Conservation (phyloP, 2,113 vertebrate genomes). For the Gorsachius goisagi region DNA sequence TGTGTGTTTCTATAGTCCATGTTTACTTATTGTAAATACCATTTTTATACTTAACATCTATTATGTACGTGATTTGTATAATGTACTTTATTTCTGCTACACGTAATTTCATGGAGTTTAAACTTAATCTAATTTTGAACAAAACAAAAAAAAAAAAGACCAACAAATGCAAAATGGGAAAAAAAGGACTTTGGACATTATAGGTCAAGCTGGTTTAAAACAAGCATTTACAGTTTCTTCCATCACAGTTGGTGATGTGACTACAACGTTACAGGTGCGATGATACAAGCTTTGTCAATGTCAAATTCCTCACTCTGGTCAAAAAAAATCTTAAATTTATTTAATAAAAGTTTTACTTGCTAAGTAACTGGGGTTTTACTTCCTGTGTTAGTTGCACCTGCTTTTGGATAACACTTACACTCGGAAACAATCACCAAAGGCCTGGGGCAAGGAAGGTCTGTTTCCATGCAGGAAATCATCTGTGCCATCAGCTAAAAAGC, state of each 20-base stretch:
- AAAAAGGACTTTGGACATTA: neutral
- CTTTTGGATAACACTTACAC: neutral
- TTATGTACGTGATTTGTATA: slow-evolving; percentile 78
- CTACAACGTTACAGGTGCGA: slow-evolving; percentile 18
- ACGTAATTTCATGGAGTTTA: slow-evolving; percentile 75
- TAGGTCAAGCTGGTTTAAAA: slow-evolving; percentile 36
- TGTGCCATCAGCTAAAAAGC: neutral
- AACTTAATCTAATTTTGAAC: slow-evolving; percentile 72
- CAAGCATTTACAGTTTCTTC: slow-evolving; percentile 30
- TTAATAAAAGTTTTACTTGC: slow-evolving; percentile 82
- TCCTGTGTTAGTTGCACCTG: neutral
- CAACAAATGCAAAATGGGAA: neutral
- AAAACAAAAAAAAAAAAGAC: slow-evolving; percentile 6
- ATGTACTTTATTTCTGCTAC: slow-evolving; percentile 81
- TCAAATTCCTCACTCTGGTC: slow-evolving; percentile 70
- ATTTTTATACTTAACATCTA: slow-evolving; percentile 79
- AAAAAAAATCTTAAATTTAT: slow-evolving; percentile 71
- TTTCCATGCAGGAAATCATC: no score
- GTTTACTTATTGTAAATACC: slow-evolving; percentile 83
- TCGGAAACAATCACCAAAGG: neutral
- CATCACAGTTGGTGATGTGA: slow-evolving; percentile 45
- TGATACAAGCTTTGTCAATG: slow-evolving; percentile 31
- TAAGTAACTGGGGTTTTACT: slow-evolving; percentile 1
- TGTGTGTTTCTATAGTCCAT: slow-evolving; percentile 64
- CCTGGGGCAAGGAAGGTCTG: neutral